Percentiles rank a stretch among this genome's conserved stretches.
These are phyloP conservation scores for Scyliorhinus canicula DNA, from an alignment of 2,797 vertebrate genomes.

Conservation along the genomic window DNA sequence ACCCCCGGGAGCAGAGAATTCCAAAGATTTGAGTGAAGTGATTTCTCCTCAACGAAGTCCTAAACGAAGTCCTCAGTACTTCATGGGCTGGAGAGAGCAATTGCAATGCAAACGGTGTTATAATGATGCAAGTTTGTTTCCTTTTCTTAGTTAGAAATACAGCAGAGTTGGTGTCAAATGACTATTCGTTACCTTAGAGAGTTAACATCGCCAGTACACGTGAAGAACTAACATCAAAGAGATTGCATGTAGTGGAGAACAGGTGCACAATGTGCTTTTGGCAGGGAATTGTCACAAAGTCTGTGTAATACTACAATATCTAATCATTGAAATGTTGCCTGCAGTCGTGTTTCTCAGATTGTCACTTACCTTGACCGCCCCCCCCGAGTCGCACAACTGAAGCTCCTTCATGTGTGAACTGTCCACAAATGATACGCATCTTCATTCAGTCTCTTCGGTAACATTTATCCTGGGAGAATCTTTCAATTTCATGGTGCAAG, in stretches of 20 bases:
- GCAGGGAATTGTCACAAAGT: background rate
- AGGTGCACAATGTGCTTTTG: background rate
- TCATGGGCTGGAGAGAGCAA: too few relatives aligned
- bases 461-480: conserved; percentile 6
- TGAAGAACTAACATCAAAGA: background rate
- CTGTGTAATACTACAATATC: background rate
- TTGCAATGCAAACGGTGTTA: background rate
- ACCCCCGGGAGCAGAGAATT: too few relatives aligned
- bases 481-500: background rate
- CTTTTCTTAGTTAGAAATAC: background rate
- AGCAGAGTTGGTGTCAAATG: background rate
- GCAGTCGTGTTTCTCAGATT: too few relatives aligned
- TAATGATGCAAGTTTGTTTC: background rate
- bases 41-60: too few relatives aligned
- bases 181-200: background rate
- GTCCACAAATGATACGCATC: background rate
- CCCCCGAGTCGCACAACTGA: background rate
- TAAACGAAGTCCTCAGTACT: too few relatives aligned
- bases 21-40: too few relatives aligned
- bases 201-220: background rate
- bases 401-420: background rate
- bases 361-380: background rate
- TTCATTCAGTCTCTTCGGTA: background rate
- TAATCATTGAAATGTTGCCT: background rate
- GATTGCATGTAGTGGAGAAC: background rate